Evolutionary conservation across 2,797 vertebrate genomes (phyloP), one percentile per base, ranked within the genome.

Genomic region (Lithobates pipiens): DNA sequence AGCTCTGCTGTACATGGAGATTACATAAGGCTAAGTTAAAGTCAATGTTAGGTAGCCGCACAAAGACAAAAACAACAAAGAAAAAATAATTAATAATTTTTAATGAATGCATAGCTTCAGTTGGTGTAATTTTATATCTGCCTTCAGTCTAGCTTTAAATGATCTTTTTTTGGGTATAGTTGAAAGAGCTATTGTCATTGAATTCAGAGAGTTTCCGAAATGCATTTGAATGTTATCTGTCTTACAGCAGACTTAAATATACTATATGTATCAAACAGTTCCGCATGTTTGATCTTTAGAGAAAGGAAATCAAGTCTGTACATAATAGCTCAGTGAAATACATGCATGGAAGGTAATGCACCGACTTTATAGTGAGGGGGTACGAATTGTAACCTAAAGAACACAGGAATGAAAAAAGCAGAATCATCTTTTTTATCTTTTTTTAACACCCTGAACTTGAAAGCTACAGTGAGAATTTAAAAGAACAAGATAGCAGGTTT

Each of bases 261-360:
- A 57, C 27, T n/a, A 13, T 71, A 57, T 39, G 54, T 57, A 39
- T 72, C 29, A 72, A 80, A 57, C 46, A 39, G 50, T n/a, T 76
- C 5, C 67, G 3, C 6, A 29, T 34, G 65, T 82, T 75, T 82
- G 72, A 82, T 74, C 69, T 67, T 65, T 69, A 68, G 16, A 54
- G 65, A 76, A 83, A 68, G 39, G 42, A 57, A 83, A 83, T 83
- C 81, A 76, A 68, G 61, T 16, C 61, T 18, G 57, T 76, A 54
- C 63, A 76, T 75, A 83, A 76, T 68, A 27, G 61, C 54, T 46
- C 27, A 76, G 36, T 50, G 63, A 65, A 76, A 76, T 67, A 34
- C 72, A 44, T 68, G 18, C 67, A 32, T 34, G 61, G 39, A 65
- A 76, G 71, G 50, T 63, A 72, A 81, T 57, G 34, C 34, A 5